Conservation (phyloP, 2,797 vertebrate genomes). For the Notamacropus eugenii region DNA sequence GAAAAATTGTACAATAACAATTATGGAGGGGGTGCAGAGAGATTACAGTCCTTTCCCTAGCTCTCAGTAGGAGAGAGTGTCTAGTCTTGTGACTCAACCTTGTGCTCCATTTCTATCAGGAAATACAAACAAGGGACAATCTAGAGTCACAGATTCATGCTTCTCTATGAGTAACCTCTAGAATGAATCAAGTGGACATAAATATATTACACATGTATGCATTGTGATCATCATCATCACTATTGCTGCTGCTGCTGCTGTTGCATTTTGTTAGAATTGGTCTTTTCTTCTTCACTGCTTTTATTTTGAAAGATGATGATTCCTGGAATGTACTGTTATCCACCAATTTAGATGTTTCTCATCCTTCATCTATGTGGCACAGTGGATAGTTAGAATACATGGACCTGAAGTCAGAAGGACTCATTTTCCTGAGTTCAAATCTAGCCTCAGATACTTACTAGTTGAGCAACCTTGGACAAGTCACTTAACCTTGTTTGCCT, state of each 20-base stretch:
- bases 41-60: background rate
- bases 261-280: background rate
- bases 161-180: background rate
- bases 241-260: background rate
- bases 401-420: background rate
- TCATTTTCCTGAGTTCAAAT: background rate
- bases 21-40: background rate
- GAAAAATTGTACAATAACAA: background rate
- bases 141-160: background rate
- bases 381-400: background rate
- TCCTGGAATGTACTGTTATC: background rate
- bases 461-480: background rate
- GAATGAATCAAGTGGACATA: background rate
- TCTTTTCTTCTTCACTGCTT: background rate
- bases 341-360: background rate
- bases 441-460: background rate
- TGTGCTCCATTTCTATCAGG: background rate
- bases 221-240: background rate
- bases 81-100: background rate
- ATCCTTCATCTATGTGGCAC: background rate
- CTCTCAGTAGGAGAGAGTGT: background rate
- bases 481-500: background rate
- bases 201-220: background rate
- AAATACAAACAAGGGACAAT: background rate
- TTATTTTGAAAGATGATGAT: background rate